Percentiles rank a stretch among this genome's conserved stretches.
Evolutionary conservation across 2,888 invertebrate genomes (phyloP).

Genomic region (Drosophila affinis): DNA sequence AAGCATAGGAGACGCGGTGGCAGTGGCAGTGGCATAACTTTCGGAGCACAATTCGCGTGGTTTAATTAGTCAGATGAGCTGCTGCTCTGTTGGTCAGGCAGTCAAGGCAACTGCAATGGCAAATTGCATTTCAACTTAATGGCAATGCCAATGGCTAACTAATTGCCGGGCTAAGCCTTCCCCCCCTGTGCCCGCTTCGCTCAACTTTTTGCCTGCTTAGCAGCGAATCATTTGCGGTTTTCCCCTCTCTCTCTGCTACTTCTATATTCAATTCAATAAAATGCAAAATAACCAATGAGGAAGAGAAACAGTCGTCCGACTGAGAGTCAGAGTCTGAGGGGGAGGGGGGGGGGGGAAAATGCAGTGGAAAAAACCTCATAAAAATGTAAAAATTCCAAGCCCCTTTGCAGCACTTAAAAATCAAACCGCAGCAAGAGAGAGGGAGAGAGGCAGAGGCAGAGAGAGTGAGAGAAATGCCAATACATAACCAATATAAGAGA

Average conservation of each 20-base stretch:
- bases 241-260: not conserved
- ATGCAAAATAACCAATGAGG: constrained; percentile 57
- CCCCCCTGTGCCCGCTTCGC: not conserved
- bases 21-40: constrained; percentile 54
- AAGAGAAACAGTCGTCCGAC: not conserved
- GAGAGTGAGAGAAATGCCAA: constrained; percentile 31
- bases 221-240: constrained; percentile 12
- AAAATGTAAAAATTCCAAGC: constrained; percentile 68
- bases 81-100: not conserved
- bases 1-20: constrained; percentile 19
- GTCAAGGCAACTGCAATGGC: constrained; percentile 30
- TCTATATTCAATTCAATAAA: constrained; percentile 60
- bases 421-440: constrained; percentile 54
- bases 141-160: constrained; percentile 59
- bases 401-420: constrained; percentile 66
- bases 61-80: constrained; percentile 63
- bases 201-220: constrained; percentile 20
- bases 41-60: constrained; percentile 63
- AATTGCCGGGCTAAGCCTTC: constrained; percentile 51
- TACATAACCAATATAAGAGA: constrained; percentile 37
- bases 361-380: constrained; percentile 60
- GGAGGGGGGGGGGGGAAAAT: constrained; percentile 17
- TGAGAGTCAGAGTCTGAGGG: not conserved
- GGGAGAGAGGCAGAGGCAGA: constrained; percentile 24
- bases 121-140: constrained; percentile 45